Conservation (phyloP, 2,888 invertebrate genomes). For the Leucophenga montana region DNA sequence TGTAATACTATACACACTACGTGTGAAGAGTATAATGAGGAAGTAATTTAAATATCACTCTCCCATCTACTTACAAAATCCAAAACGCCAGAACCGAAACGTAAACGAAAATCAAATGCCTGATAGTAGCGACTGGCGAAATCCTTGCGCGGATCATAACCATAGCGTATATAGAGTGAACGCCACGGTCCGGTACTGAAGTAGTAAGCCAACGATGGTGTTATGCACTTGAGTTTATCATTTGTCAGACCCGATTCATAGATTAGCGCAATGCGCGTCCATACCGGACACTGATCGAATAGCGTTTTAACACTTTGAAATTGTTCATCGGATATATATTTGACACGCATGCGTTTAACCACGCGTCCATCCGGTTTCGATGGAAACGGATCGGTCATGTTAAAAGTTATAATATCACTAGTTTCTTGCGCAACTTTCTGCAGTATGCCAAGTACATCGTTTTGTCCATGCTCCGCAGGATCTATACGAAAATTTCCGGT, state of each 20-base stretch:
- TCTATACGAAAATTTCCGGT: constrained; percentile 67
- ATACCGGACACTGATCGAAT: constrained; percentile 91
- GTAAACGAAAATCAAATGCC: constrained; percentile 86
- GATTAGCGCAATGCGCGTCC: constrained; percentile 86
- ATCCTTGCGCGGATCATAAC: constrained; percentile 92
- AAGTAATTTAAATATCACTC: constrained; percentile 60
- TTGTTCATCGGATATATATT: constrained; percentile 73
- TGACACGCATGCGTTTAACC: constrained; percentile 75
- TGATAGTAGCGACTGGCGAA: constrained; percentile 88
- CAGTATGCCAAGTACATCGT: constrained; percentile 74
- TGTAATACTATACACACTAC: background rate
- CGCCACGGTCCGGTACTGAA: constrained; percentile 94
- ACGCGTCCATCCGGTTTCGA: constrained; percentile 77
- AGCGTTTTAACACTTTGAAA: constrained; percentile 76
- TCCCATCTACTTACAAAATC: constrained; percentile 58
- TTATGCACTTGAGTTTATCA: constrained; percentile 81
- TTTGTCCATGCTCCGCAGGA: constrained; percentile 71
- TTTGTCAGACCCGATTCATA: constrained; percentile 78
- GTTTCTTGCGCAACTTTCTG: constrained; percentile 76
- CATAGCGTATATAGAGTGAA: constrained; percentile 89
- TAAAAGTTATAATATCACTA: constrained; percentile 79
- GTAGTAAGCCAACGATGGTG: constrained; percentile 90
- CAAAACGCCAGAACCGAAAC: constrained; percentile 69
- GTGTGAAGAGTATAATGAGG: too few species aligned
- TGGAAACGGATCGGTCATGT: constrained; percentile 78